Evolutionary conservation across 2,797 vertebrate genomes (phyloP), one percentile per base, ranked within the genome.

Genomic region (Helarctos malayanus): DNA sequence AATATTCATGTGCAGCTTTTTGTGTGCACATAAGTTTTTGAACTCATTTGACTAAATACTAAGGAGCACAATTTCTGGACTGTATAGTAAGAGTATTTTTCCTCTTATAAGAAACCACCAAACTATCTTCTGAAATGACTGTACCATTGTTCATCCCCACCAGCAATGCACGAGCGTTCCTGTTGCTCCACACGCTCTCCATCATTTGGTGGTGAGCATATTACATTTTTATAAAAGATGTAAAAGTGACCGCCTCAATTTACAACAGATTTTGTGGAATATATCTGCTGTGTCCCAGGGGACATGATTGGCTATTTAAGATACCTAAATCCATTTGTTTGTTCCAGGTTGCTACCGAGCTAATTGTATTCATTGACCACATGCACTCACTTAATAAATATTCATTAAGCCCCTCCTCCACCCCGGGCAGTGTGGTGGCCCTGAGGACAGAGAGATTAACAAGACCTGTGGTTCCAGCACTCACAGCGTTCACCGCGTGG

Each of bases 1-100:
- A 92, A 92, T 73, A 92, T 73, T 80, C 69, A 35, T 52, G n/a
- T 54, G 25, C n/a, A 61, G 54, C 54, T 81, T 89, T 96, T 78
- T 38, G 25, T 80, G 25, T 12, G 47, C 68, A 32, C 16, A 8
- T 29, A 88, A 45, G 14, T 83, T 94, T 93, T 84, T 84, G 35
- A 81, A 61, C 65, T 71, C 68, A 68, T 21, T 57, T 91, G 73
- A 80, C 12, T 73, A 89, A 91, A 89, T 35, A 89, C 25, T 27
- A 83, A 94, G 38, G 25, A 93, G n/a, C 57, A 38, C 54, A 89
- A 45, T 13, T 75, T 41, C 69, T 76, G 32, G 14, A 61, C 78
- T 52, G 41, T 65, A 59, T 38, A 41, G 69, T 65, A 87, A 65
- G 57, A 49, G 47, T 71, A 23, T 16, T 9, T n/a, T 35, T 82